phyloP scores from a whole-genome alignment of 35 echinoderm and acorn worm genomes.

The Holothuria glaberrima region DNA sequence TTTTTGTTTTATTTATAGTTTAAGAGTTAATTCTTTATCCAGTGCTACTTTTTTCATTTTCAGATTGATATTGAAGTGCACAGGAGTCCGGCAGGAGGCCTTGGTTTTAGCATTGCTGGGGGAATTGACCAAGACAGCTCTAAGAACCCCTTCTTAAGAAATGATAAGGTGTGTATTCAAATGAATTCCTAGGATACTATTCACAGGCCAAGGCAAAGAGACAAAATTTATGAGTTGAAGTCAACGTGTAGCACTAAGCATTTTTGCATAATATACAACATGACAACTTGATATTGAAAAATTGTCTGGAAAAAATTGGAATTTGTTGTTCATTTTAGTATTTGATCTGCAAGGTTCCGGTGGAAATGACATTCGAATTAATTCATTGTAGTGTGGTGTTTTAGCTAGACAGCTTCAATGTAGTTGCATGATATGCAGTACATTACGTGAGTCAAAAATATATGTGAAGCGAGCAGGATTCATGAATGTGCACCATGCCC shows the following conservation, averaged over 20 bases:
- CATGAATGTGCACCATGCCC: too few relatives aligned
- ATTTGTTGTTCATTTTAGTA: too few relatives aligned
- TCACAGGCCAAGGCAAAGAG: background rate
- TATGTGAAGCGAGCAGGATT: too few relatives aligned
- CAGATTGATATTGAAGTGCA: conserved; percentile 79
- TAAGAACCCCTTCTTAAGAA: conserved; percentile 87
- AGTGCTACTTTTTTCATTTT: background rate
- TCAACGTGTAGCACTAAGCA: background rate
- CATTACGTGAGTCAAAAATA: too few relatives aligned
- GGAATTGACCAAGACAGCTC: conserved; percentile 93
- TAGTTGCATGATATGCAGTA: too few relatives aligned
- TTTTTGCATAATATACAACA: background rate
- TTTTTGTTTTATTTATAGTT: too few relatives aligned
- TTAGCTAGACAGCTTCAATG: too few relatives aligned
- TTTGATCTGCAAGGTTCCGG: too few relatives aligned
- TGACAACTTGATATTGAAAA: too few relatives aligned
- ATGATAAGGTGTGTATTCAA: conserved; percentile 74
- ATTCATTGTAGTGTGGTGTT: too few relatives aligned
- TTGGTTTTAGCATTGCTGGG: conserved; percentile 96
- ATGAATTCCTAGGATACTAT: background rate
- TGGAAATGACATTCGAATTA: too few relatives aligned
- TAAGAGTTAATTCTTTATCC: background rate
- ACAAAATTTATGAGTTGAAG: background rate
- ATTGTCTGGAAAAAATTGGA: too few relatives aligned
- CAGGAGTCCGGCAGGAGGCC: conserved; percentile 61